Percentiles rank a stretch among this genome's conserved stretches.
Evolutionary conservation across 2,888 invertebrate genomes (phyloP).

Genomic region (Phyto melanocephala): DNA sequence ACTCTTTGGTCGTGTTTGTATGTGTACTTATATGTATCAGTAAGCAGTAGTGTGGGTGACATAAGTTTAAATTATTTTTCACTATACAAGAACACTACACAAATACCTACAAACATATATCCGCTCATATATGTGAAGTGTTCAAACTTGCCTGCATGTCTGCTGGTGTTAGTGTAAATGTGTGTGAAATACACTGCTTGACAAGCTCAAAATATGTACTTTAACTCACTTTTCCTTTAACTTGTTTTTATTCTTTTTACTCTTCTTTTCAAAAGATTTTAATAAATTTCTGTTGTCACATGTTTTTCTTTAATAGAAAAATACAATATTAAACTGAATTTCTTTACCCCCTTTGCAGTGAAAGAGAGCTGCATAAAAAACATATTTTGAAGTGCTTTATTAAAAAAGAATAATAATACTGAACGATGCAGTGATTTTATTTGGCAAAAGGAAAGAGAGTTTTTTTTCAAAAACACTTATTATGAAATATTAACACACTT

Average conservation of each 20-base stretch:
- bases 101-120: background rate
- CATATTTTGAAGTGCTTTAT: slow-evolving; percentile 36
- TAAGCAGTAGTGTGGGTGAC: slow-evolving; percentile 2
- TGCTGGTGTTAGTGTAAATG: background rate
- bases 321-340: slow-evolving; percentile 2
- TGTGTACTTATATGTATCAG: background rate
- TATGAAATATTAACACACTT: slow-evolving; percentile 38
- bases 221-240: slow-evolving; percentile 19
- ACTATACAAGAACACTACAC: background rate
- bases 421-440: slow-evolving; percentile 1
- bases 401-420: slow-evolving; percentile 17
- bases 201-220: slow-evolving; percentile 11
- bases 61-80: slow-evolving; percentile 38
- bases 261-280: slow-evolving; percentile 18
- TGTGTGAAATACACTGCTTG: background rate
- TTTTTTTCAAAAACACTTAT: slow-evolving; percentile 23
- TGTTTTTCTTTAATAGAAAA: slow-evolving; percentile 9
- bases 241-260: background rate
- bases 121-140: background rate
- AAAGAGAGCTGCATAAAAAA: slow-evolving; percentile 1
- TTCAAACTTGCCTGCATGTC: background rate
- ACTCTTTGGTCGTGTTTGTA: background rate
- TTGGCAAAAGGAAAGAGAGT: background rate
- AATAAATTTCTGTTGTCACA: slow-evolving; percentile 42
- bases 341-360: background rate